Percentiles rank a stretch among this genome's conserved stretches.
Evolutionary conservation across 2,888 invertebrate species (phyloP).

Genomic region (Polymixis lichenea): DNA sequence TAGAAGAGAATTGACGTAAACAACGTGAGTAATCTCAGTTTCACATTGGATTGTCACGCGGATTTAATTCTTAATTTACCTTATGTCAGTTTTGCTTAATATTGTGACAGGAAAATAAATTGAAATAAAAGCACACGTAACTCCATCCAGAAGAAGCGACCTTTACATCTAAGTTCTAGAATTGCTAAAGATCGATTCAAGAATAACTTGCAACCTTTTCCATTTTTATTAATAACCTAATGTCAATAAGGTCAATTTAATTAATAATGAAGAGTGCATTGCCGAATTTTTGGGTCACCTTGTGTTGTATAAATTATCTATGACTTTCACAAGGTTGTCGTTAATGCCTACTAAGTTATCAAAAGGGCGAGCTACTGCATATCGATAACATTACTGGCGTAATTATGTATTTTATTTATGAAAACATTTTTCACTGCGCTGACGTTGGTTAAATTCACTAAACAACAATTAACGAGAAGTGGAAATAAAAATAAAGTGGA

Average conservation of each 20-base stretch:
- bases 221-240: slow-evolving; percentile 23
- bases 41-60: slow-evolving; percentile 2
- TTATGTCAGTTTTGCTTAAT: not conserved
- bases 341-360: slow-evolving; percentile 55
- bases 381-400: slow-evolving; percentile 39
- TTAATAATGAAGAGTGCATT: slow-evolving; percentile 54
- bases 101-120: not conserved
- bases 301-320: slow-evolving; percentile 68
- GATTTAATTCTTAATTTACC: not conserved
- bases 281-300: slow-evolving; percentile 74
- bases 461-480: slow-evolving; percentile 17
- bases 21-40: not conserved
- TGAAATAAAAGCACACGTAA: not conserved
- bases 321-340: slow-evolving; percentile 72
- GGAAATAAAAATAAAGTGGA: not conserved
- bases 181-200: slow-evolving; percentile 3
- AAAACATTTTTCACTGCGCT: slow-evolving; percentile 26
- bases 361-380: slow-evolving; percentile 17
- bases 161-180: not conserved
- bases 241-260: slow-evolving; percentile 60
- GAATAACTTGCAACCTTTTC: slow-evolving; percentile 31
- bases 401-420: slow-evolving; percentile 13
- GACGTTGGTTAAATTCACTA: slow-evolving; percentile 15
- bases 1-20: not conserved
- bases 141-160: not conserved